Conservation (phyloP, 2,797 vertebrate species). For the Hypotaenidia okinawae region DNA sequence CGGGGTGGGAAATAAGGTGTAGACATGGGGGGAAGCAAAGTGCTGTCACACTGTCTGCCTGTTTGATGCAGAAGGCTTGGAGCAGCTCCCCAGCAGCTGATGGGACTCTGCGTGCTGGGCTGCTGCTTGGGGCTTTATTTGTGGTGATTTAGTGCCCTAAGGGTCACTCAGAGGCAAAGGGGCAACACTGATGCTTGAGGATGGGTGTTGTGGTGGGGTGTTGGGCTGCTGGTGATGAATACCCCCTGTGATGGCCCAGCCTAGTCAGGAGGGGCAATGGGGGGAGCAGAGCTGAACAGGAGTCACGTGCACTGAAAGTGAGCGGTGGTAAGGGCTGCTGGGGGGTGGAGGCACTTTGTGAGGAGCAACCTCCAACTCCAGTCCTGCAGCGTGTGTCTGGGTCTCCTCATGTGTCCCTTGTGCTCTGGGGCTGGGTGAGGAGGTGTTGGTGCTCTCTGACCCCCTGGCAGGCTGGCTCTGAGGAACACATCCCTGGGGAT, state of each 20-base stretch:
- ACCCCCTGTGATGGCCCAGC: neutral
- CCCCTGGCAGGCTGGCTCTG: too few species aligned
- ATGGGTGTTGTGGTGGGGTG: neutral
- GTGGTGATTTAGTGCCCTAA: neutral
- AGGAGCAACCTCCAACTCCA: neutral
- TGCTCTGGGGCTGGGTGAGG: neutral
- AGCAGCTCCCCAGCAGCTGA: neutral
- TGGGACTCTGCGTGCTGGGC: neutral
- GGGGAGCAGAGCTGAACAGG: neutral
- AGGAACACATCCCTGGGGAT: neutral
- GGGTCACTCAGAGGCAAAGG: neutral
- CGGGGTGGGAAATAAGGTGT: neutral
- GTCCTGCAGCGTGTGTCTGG: neutral
- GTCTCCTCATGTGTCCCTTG: accelerated
- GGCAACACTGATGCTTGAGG: neutral
- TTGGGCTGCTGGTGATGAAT: neutral
- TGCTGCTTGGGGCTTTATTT: neutral
- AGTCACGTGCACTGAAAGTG: accelerated
- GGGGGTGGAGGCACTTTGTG: neutral
- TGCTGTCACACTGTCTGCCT: neutral
- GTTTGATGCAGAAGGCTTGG: neutral
- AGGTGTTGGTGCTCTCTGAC: neutral
- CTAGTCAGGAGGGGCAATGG: neutral
- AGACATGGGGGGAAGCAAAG: neutral
- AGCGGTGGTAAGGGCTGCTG: neutral